Evolutionary conservation across 2,888 invertebrate species (phyloP), one percentile per base, ranked within the genome.

Genomic region (Nezara viridula): DNA sequence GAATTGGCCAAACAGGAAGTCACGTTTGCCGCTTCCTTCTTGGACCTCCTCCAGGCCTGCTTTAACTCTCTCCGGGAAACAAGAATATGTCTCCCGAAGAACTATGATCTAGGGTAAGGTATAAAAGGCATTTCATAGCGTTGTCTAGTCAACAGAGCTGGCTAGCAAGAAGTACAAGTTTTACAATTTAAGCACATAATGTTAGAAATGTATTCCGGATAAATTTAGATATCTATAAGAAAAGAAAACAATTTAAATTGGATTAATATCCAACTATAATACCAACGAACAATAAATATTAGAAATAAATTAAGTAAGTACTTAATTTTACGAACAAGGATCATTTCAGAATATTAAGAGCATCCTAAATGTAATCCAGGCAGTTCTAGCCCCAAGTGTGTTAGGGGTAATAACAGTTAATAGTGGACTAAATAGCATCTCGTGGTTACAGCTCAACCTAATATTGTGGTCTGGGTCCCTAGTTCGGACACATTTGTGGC

Each of bases 1-100:
- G 50, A 88, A 88, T 88, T 88, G 88, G 32, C 88, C 81, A 2
- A 37, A 49, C 88, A 88, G 88, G 88, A 88, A 50, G 88, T 49
- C 88, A 88, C 88, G 88, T 88, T 27, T 21, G 27, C 49, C 40
- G 77, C 81, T 88, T 88, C 88, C 81, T 88, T 52, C 88, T 73
- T 73, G 73, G 88, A 66, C 44, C 27, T 73, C 77, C 88, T 88
- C 49, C 86, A 73, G 81, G 4, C 81, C 81, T 44, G 81, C 81
- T 47, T 47, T 47, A 40, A 12, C 81, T n/a, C 81, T 81, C 81
- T 81, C n/a, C 66, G 66, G 66, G 66, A 73, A 73, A 73, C 66
- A 32, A 37, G 4, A 24, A 37, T 73, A 73, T 7, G 32, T 73
- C 37, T 73, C 7, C 37, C 1, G 66, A 32, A 37, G 66, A 10